Evolutionary conservation across 2,113 vertebrate genomes (phyloP).

Genomic region (Hirundichthys speculiger): DNA sequence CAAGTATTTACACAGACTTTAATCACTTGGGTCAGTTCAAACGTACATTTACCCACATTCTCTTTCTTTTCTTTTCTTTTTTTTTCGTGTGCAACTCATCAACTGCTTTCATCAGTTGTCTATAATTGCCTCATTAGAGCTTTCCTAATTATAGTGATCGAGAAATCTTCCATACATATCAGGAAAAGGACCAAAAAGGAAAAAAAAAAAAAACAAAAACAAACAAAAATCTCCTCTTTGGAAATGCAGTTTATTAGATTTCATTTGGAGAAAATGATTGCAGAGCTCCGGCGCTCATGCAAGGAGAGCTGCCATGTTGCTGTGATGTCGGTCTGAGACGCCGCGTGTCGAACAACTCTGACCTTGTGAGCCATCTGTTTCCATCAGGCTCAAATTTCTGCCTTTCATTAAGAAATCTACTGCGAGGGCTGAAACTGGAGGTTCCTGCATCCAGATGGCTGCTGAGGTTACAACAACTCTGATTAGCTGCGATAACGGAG

Average conservation of each 20-base stretch:
- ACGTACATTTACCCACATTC: conserved; percentile 68
- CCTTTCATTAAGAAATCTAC: background rate
- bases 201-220: conserved; percentile 9
- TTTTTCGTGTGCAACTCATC: conserved; percentile 69
- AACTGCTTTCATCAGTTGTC: conserved; percentile 77
- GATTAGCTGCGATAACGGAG: conserved; percentile 34
- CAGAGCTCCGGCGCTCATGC: background rate
- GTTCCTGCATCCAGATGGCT: conserved; percentile 62
- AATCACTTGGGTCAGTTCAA: conserved; percentile 73
- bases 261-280: conserved; percentile 40
- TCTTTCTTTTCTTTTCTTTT: conserved; percentile 64
- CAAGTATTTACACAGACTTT: conserved; percentile 67
- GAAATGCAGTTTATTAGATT: conserved; percentile 46
- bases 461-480: conserved; percentile 45
- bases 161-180: conserved; percentile 77
- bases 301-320: conserved; percentile 1
- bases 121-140: conserved; percentile 83
- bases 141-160: conserved; percentile 82
- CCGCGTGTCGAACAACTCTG: conserved; percentile 49
- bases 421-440: conserved; percentile 42
- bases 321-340: conserved; percentile 22
- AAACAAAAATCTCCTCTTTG: conserved; percentile 24
- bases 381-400: conserved; percentile 56
- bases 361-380: conserved; percentile 71
- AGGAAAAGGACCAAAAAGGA: too few relatives aligned